phyloP scores from a whole-genome alignment of 2,888 invertebrate species.

The Rugalucina vietnamica region DNA sequence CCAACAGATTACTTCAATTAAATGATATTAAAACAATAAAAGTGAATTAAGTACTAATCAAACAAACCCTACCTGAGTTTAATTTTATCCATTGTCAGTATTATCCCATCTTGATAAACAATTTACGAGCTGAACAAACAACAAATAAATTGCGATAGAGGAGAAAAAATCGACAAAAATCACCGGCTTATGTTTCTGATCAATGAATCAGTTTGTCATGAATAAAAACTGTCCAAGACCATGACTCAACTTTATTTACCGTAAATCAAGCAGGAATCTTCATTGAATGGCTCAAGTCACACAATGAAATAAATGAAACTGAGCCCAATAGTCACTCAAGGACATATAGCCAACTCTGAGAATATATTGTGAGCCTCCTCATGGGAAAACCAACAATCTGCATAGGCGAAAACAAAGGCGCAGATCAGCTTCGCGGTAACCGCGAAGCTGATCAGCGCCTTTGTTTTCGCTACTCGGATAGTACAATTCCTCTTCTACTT shows the following conservation, averaged over 20 bases:
- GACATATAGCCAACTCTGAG: too few species aligned
- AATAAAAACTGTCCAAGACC: neutral
- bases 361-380: too few species aligned
- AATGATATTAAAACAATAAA: too few species aligned
- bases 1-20: too few species aligned
- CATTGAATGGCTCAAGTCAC: neutral
- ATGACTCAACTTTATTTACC: neutral
- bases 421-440: too few species aligned
- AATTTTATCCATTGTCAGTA: neutral
- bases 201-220: neutral
- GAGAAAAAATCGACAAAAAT: neutral
- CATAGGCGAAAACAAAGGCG: too few species aligned
- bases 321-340: neutral
- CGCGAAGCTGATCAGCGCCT: too few species aligned
- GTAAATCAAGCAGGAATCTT: neutral
- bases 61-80: neutral
- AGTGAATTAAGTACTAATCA: neutral
- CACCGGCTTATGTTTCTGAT: neutral
- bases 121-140: neutral
- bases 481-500: too few species aligned
- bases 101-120: neutral
- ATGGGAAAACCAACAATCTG: too few species aligned
- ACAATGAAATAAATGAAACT: neutral
- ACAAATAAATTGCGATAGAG: neutral
- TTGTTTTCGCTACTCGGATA: too few species aligned